Base-by-base conservation (phyloP, 2,888 invertebrate species). In the Brachypterus glaber region DNA sequence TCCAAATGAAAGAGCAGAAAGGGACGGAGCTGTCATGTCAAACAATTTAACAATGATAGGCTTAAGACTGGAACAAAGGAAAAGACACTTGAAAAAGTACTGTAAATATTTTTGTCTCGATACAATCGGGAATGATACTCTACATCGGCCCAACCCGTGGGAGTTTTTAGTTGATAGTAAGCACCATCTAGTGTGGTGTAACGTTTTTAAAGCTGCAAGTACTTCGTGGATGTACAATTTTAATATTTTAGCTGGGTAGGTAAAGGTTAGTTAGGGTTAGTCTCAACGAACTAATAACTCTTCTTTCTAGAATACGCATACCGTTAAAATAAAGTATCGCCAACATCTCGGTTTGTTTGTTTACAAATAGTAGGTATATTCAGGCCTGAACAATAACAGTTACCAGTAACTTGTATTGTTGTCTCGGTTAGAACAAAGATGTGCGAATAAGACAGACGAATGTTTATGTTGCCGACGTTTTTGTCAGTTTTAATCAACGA, bases 201-300 rank as follows among this genome's bases (percentile, higher is more conserved):
- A 84, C 58, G 77, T 84, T 44, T 84, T 84, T 60, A 84, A 84
- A 70, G 83, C 84, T 3, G 85, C 84, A 2, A 88, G 88, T n/a
- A 86, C 88, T 12, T 87, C 88, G 0, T 89, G 89, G 88, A 86
- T 89, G 82, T 87, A 87, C 66, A 88, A 88, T 66, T 88, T 89
- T 66, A 87, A 88, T 64, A 67, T 86, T 35, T 76, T 89, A 64
- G 87, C 87, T 5, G 88, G 88, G 66, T 73, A 64, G 57, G 55
- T n/a, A n/a, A n/a, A n/a, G n/a, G n/a, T n/a, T n/a, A n/a, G n/a
- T n/a, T n/a, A n/a, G n/a, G n/a, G n/a, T n/a, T n/a, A n/a, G n/a
- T n/a, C n/a, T n/a, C n/a, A n/a, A n/a, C n/a, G n/a, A n/a, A n/a
- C n/a, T n/a, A n/a, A n/a, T n/a, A n/a, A n/a, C n/a, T n/a, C n/a